phyloP scores from a whole-genome alignment of 2,888 invertebrate species.

The Leptinotarsa haldemani region DNA sequence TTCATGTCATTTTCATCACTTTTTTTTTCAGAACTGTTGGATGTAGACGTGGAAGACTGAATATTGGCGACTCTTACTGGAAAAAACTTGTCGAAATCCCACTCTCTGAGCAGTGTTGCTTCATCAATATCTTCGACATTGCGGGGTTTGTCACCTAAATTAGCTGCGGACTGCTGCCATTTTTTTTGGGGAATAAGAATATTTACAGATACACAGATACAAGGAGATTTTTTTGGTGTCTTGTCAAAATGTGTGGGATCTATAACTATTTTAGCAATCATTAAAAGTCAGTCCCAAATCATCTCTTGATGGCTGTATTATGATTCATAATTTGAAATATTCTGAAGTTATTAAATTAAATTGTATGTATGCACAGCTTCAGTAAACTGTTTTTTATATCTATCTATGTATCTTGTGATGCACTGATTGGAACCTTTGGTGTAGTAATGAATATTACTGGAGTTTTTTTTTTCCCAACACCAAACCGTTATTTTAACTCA shows the following conservation, averaged over 20 bases:
- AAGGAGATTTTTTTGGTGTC: neutral
- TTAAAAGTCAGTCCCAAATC: neutral
- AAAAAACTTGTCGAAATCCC: constrained; percentile 90
- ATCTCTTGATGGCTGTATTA: neutral
- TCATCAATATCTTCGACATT: constrained; percentile 72
- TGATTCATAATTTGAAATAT: neutral
- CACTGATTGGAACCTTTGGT: too few relatives aligned
- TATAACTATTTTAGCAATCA: neutral
- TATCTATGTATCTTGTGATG: too few relatives aligned
- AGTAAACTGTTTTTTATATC: too few relatives aligned
- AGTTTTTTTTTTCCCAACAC: too few relatives aligned
- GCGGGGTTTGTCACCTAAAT: constrained; percentile 60
- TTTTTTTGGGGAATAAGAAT: constrained; percentile 51
- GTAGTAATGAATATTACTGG: too few relatives aligned
- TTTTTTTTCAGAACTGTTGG: constrained; percentile 59
- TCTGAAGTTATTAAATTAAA: too few relatives aligned
- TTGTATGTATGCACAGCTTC: too few relatives aligned
- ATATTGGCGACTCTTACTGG: constrained; percentile 61
- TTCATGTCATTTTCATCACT: constrained; percentile 60
- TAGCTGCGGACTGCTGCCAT: constrained; percentile 66
- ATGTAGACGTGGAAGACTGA: constrained; percentile 55
- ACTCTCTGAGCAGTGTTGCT: constrained; percentile 84
- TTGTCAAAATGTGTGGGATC: neutral
- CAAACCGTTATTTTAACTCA: too few relatives aligned
- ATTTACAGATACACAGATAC: constrained; percentile 35